phyloP scores from a whole-genome alignment of 2,888 invertebrate species.

The Melitaea athalia region DNA sequence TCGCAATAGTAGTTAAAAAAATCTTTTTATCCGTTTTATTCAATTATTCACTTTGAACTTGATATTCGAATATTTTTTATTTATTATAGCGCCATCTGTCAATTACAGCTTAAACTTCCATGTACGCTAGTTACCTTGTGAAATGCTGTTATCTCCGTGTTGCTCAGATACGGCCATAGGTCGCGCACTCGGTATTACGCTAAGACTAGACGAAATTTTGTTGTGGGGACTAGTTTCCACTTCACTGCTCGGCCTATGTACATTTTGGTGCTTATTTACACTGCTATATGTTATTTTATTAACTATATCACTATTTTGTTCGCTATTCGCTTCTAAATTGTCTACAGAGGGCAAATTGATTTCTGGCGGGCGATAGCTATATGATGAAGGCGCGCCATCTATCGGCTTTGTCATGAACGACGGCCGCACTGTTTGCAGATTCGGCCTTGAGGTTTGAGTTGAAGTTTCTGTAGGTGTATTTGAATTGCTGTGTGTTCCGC shows the following conservation, averaged over 20 bases:
- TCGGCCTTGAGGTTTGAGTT: slow-evolving; percentile 65
- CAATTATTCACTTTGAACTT: no score
- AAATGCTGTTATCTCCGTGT: slow-evolving; percentile 74
- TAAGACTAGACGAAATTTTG: slow-evolving; percentile 83
- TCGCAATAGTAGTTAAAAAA: no score
- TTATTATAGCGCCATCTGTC: slow-evolving; percentile 32
- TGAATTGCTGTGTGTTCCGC: slow-evolving; percentile 49
- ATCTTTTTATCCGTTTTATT: no score
- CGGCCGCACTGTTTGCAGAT: slow-evolving; percentile 72
- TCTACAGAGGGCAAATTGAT: slow-evolving; percentile 73
- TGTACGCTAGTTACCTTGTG: slow-evolving; percentile 57
- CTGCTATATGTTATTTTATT: slow-evolving; percentile 80
- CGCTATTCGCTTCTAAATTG: slow-evolving; percentile 76
- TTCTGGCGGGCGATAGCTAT: slow-evolving; percentile 76
- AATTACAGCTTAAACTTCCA: neutral
- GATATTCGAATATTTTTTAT: no score
- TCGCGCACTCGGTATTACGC: slow-evolving; percentile 73
- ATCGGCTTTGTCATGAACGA: slow-evolving; percentile 80
- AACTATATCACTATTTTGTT: slow-evolving; percentile 82
- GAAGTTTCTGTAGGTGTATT: slow-evolving; percentile 44
- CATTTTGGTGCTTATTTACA: slow-evolving; percentile 82
- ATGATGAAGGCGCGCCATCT: slow-evolving; percentile 75
- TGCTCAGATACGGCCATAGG: slow-evolving; percentile 78
- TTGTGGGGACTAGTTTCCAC: slow-evolving; percentile 81
- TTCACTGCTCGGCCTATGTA: slow-evolving; percentile 75